Base-by-base conservation (phyloP, 2,797 vertebrate species). In the Rhinatrema bivittatum region DNA sequence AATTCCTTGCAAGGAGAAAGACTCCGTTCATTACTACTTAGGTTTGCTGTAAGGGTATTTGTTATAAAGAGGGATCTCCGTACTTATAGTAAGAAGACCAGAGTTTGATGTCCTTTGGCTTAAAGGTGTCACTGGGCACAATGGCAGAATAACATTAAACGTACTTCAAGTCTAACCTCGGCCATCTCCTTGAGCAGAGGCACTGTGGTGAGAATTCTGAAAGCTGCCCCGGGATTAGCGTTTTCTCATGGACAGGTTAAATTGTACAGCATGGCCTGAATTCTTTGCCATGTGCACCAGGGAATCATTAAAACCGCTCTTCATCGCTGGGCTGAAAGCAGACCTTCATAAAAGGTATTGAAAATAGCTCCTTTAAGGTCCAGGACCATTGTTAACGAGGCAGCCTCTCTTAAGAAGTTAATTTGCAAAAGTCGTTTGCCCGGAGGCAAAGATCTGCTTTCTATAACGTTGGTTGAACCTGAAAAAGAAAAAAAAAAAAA, bases 271-370 rank as follows among this genome's bases (percentile, higher is more conserved):
- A 16, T 14, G 20, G 23, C 29, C 19, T 19, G 28, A 9, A 38
- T 32, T 46, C 43, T 38, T 45, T 31, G 33, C 37, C 12, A 26
- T 29, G 20, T 27, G 13, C 36, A 35, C 30, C 39, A 37, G n/a
- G 20, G 33, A 37, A 32, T 46, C 29, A 36, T 47, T 43, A 48
- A 35, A 44, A 28, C n/a, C n/a, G 23, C 19, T 31, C 39, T 42
- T 37, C 24, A 39, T 36, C 15, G 26, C 20, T 10, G 21, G n/a
- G 40, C 29, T 30, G 44, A 48, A 44, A 34, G 39, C 4, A 5
- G 26, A 20, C 27, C 35, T 33, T 30, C 38, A 43, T 32, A 42
- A 33, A 33, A 28, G 32, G 25, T 9, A 6, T 20, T 24, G 25
- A 36, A 40, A 31, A 30, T 22, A 31, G 31, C 14, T 48, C 20